Base-by-base conservation (phyloP, 2,888 invertebrate species). In the Eupsilia transversa region DNA sequence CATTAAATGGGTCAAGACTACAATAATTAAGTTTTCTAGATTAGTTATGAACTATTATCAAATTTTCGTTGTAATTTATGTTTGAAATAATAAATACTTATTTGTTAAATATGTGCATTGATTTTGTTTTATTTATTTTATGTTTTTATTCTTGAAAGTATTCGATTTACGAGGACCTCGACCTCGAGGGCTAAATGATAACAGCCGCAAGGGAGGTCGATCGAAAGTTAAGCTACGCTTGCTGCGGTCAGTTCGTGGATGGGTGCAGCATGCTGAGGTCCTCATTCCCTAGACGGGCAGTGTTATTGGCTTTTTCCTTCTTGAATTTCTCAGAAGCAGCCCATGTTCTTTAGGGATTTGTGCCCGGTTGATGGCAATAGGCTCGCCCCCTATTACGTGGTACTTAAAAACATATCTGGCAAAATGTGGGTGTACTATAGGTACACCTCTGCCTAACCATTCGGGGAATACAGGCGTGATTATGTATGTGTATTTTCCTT, bases 41-140 rank as follows among this genome's bases (percentile, higher is more conserved):
- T 87, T 90, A 91, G 89, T 89, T 91, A 84, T 89, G 83, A 90
- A 89, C 87, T 82, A 87, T 77, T 85, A 84, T 87, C 61, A 86
- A 85, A 85, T 77, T 85, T 89, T 84, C 85, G 85, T 89, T 90
- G 89, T 88, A 88, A 90, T 86, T 85, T 86, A 87, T 86, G 79
- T 69, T 79, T 85, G n/a, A 76, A 88, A 87, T 89, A 88, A 87
- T 89, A 83, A 87, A 88, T 86, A 88, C 87, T 85, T 90, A 88
- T 87, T 85, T 90, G 90, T 89, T 87, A 87, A 83, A 83, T 66
- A 80, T 76, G 77, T 77, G 64, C 5, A 12, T 30, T 70, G 9
- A 4, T 43, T 70, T 71, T 80, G 56, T 80, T 83, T 79, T 79
- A 73, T 84, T 85, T 65, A 17, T n/a, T 23, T 6, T 54, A 5